Percentiles rank a stretch among this genome's conserved stretches.
phyloP scores from a whole-genome alignment of 2,888 invertebrate species.

The Machimus rusticus region DNA sequence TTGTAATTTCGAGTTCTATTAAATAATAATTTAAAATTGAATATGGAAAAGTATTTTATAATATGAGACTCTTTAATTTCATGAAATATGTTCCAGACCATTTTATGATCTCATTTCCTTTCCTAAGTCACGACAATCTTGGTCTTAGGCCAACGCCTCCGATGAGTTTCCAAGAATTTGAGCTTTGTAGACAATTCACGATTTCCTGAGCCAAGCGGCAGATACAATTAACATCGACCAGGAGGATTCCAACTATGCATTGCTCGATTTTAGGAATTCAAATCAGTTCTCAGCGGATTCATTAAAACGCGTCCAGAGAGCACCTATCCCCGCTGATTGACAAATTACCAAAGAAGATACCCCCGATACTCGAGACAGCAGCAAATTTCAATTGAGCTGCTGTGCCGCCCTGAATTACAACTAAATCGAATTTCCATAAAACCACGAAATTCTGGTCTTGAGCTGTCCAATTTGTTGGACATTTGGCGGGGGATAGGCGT shows the following conservation, averaged over 20 bases:
- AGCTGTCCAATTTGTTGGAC: not conserved
- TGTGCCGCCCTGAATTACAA: conserved; percentile 18
- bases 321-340: not conserved
- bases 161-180: not conserved
- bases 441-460: conserved; percentile 34
- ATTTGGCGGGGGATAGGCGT: not conserved
- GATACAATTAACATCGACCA: not conserved
- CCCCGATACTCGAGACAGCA: not conserved
- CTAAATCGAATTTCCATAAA: conserved; percentile 38
- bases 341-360: not conserved
- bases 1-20: too few relatives aligned
- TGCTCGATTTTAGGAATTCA: conserved; percentile 17
- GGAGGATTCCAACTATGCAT: not conserved
- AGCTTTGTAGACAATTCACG: conserved; percentile 25
- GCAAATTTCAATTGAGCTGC: conserved; percentile 19
- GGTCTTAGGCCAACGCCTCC: conserved; percentile 4
- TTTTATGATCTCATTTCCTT: conserved; percentile 14
- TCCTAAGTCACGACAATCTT: not conserved
- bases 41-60: too few relatives aligned
- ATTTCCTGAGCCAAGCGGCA: not conserved
- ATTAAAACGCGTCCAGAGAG: conserved; percentile 8
- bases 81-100: not conserved
- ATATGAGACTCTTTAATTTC: not conserved
- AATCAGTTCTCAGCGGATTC: not conserved
- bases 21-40: too few relatives aligned